Evolutionary conservation across 2,797 vertebrate genomes (phyloP), one percentile per base, ranked within the genome.

Genomic region (Champsocephalus gunnari): DNA sequence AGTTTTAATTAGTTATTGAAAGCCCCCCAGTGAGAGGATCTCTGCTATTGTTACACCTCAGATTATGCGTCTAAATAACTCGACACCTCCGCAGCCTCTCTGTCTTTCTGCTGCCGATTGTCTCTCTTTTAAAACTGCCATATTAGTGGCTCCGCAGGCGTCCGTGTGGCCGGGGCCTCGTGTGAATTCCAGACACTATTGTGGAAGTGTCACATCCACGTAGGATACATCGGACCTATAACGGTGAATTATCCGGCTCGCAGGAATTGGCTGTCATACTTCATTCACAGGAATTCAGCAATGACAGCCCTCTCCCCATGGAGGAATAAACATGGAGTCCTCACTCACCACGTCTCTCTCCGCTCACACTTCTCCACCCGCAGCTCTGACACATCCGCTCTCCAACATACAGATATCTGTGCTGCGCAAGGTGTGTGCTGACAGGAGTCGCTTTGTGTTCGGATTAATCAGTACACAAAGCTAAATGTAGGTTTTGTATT

Each of bases 241-340:
- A 88, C 75, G 80, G 89, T 82, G 92, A 92, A 89, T 88, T 81
- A 90, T 84, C 84, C 83, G 71, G 84, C 91, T 88, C 82, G 41
- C 76, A 73, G 88, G 90, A 88, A 80, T 81, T 77, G 80, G 83
- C 61, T 70, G 74, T 89, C 87, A 89, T 95, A 90, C 90, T 92
- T 95, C 92, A 94, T 88, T 78, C 74, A 51, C 75, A 77, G 84
- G 94, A 95, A 95, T 94, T 83, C 74, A 13, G 90, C 84, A 88
- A 73, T 82, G 93, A 95, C 92, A 95, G 90, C 87, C 80, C 70
- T 81, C 89, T 93, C 91, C 88, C 87, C 79, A 57, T 21, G 89
- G 88, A 87, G 72, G 84, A 88, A 87, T 92, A 93, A 96, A 94
- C 66, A 85, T 73, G 81, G 83, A 87, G 87, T 91, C 87, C 71